These are phyloP conservation scores for Bradypodion ventrale DNA, from an alignment of 2,797 vertebrate species.

Conservation along the genomic window DNA sequence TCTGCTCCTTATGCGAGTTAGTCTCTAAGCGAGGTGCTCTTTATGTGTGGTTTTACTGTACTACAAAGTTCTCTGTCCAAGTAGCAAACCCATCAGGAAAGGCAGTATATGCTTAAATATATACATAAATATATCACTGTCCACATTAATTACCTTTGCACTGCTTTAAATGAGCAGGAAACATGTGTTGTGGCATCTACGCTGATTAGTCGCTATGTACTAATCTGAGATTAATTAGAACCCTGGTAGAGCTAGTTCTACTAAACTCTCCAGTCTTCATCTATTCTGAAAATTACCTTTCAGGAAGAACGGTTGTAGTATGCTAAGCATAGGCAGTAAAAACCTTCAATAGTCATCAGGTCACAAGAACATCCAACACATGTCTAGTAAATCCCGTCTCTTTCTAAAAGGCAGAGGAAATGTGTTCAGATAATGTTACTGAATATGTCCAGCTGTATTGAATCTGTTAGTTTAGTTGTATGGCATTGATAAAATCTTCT, in stretches of 20 bases:
- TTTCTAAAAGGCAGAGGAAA: background rate
- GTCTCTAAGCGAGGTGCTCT: too few relatives aligned
- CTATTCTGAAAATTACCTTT: background rate
- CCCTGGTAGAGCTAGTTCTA: background rate
- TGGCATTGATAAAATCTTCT: constrained; percentile 8
- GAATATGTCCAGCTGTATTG: background rate
- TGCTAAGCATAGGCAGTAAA: too few relatives aligned
- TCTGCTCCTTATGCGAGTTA: too few relatives aligned
- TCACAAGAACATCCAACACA: background rate
- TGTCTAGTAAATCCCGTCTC: background rate
- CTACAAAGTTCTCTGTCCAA: constrained; percentile 21
- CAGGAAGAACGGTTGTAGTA: background rate
- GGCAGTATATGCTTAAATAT: constrained; percentile 27
- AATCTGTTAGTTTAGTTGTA: background rate
- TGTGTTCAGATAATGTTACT: background rate
- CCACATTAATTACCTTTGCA: background rate
- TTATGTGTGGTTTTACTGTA: too few relatives aligned
- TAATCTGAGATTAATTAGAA: constrained; percentile 1
- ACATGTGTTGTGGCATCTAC: background rate
- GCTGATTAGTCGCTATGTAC: constrained; percentile 1
- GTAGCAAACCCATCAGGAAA: constrained; percentile 14
- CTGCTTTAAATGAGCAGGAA: constrained; percentile 12
- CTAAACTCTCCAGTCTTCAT: constrained; percentile 28
- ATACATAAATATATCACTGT: constrained; percentile 37
- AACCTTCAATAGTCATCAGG: background rate